phyloP scores from a whole-genome alignment of 2,113 vertebrate species.

The Callochromis pleurospilus region DNA sequence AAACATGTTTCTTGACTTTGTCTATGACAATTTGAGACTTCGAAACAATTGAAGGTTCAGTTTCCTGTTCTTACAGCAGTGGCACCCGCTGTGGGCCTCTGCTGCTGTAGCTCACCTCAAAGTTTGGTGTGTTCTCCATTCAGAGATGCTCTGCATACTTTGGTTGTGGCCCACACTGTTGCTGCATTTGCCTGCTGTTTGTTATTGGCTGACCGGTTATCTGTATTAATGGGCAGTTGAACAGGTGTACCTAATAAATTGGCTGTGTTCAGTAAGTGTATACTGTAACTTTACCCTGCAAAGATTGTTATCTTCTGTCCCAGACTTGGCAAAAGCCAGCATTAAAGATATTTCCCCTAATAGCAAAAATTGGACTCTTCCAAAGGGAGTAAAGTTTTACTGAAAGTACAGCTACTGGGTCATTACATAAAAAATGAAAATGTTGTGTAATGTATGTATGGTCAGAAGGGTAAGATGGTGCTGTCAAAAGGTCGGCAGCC shows the following conservation, averaged over 20 bases:
- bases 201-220: rapidly evolving
- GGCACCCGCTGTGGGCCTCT: rapidly evolving
- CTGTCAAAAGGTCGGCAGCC: rapidly evolving
- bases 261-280: not conserved
- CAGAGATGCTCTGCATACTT: not conserved
- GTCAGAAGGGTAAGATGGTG: not conserved
- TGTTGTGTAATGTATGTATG: not conserved
- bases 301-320: not conserved
- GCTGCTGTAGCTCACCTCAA: not conserved
- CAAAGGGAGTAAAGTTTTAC: not conserved
- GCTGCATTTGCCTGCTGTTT: not conserved
- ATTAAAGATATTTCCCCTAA: not conserved
- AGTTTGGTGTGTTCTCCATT: not conserved
- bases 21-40: not conserved
- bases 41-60: not conserved
- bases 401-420: not conserved
- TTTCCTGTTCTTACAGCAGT: not conserved
- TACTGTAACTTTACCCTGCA: not conserved
- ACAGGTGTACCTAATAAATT: not conserved
- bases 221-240: not conserved
- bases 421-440: not conserved
- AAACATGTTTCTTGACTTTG: not conserved
- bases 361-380: not conserved
- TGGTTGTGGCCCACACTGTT: not conserved
- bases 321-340: not conserved